A percentile compares a stretch with the other conserved stretches of the same genome.
Evolutionary conservation across 2,888 invertebrate genomes (phyloP).

Genomic region (Hecatera dysodea): DNA sequence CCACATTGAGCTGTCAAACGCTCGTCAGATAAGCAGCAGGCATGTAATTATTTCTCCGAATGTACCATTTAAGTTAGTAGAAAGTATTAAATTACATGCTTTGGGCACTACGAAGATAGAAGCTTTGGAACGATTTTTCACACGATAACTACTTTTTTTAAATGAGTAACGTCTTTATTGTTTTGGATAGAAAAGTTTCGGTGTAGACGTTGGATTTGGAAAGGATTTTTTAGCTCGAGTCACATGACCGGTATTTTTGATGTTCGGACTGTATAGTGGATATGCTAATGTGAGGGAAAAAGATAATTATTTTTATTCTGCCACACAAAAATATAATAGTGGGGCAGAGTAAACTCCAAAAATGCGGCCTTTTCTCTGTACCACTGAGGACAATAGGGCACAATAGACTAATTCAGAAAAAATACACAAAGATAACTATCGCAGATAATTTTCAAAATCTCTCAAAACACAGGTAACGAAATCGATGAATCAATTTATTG

Average conservation of each 20-base stretch:
- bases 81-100: slow-evolving; percentile 87
- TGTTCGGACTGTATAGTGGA: background rate
- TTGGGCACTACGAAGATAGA: slow-evolving; percentile 75
- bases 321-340: no score
- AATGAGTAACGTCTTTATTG: slow-evolving; percentile 83
- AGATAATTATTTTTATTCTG: background rate
- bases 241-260: slow-evolving; percentile 11
- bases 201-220: slow-evolving; percentile 58
- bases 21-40: slow-evolving; percentile 78
- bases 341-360: no score
- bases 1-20: slow-evolving; percentile 86
- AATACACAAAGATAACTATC: background rate
- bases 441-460: background rate
- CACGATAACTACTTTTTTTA: slow-evolving; percentile 82
- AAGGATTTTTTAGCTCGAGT: slow-evolving; percentile 36
- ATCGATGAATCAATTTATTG: background rate
- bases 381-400: no score
- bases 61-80: slow-evolving; percentile 80
- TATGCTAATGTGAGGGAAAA: background rate
- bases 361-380: no score
- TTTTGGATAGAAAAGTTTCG: slow-evolving; percentile 73
- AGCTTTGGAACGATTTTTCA: slow-evolving; percentile 79
- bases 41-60: slow-evolving; percentile 86
- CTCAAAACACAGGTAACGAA: background rate
- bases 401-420: no score